phyloP scores from a whole-genome alignment of 1,140 invertebrate species.

The Mylabris phalerata region DNA sequence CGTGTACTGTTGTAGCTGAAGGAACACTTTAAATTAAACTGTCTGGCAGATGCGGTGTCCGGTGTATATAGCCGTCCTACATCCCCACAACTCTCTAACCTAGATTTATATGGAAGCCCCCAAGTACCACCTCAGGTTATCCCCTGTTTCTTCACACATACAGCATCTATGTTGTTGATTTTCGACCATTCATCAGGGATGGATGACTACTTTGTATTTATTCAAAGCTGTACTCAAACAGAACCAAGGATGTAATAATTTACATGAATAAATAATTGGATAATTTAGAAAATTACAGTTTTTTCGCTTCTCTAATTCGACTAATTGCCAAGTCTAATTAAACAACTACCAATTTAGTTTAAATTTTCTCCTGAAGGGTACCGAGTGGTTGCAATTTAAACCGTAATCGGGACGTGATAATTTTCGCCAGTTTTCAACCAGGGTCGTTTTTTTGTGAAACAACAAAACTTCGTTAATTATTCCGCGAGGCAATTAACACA shows the following conservation, averaged over 20 bases:
- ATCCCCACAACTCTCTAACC: constrained; percentile 40
- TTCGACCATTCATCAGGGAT: constrained; percentile 28
- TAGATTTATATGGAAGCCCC: constrained; percentile 28
- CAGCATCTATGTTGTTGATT: constrained; percentile 11
- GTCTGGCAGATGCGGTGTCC: constrained; percentile 21
- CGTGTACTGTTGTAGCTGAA: constrained; percentile 12
- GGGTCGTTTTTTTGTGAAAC: too few relatives aligned
- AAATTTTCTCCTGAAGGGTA: too few relatives aligned
- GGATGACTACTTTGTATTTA: not conserved
- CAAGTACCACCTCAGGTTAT: constrained; percentile 15
- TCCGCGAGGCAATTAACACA: too few relatives aligned
- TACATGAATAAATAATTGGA: not conserved
- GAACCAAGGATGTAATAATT: not conserved
- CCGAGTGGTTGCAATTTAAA: too few relatives aligned
- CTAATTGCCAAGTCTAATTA: too few relatives aligned
- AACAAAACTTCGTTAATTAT: too few relatives aligned
- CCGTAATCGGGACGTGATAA: too few relatives aligned
- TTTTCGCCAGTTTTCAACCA: too few relatives aligned
- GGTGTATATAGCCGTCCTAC: constrained; percentile 41
- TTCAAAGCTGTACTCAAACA: not conserved
- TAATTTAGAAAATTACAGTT: not conserved
- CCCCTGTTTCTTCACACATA: constrained; percentile 6
- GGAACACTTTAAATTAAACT: constrained; percentile 34
- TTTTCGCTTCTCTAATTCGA: not conserved
- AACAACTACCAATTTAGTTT: too few relatives aligned